Evolutionary conservation across 2,113 vertebrate species (phyloP), one percentile per base, ranked within the genome.

Genomic region (Rousettus leschenaultii): DNA sequence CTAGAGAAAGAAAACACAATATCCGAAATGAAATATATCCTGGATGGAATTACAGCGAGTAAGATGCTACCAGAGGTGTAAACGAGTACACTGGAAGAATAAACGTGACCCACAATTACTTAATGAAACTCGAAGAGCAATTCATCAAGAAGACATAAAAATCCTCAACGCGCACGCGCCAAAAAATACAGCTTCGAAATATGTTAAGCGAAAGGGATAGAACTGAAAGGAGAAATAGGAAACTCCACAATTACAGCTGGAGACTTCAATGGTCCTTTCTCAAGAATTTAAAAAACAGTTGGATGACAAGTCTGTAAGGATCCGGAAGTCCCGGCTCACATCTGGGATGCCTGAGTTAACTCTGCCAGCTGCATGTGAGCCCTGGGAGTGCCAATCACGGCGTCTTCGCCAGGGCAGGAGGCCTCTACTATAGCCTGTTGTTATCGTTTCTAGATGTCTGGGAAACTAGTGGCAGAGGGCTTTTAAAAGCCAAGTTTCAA

Each of bases 171-270:
- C 51, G 15, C 13, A 38, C 35, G 30, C 14, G 30, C 24, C 43
- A 45, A 84, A 61, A 92, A 73, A 71, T 51, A 70, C 4, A n/a
- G 63, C 10, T 92, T 92, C 14, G 35, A 84, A 79, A 45, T 45
- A 66, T 6, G 15, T 35, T 63, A 45, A 57, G 14, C 48, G 57
- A 74, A 82, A 61, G 8, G 11, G 40, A 51, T 38, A 89, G 59
- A 79, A 71, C 21, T 59, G 35, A 59, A 91, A 91, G 43, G 15
- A 61, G 16, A 78, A 70, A 22, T 40, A 70, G 73, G 35, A 80
- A 94, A 24, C 10, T 14, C 30, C 30, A 53, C 28, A 75, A 33
- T 43, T 68, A 79, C 0, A 83, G 5, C 45, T 73, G 70, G 78
- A 86, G 43, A 79, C 13, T 33, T 38, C 28, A 16, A 6, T 45